Evolutionary conservation across 2,797 vertebrate species (phyloP).

Genomic region (Microctenopoma lineatum): DNA sequence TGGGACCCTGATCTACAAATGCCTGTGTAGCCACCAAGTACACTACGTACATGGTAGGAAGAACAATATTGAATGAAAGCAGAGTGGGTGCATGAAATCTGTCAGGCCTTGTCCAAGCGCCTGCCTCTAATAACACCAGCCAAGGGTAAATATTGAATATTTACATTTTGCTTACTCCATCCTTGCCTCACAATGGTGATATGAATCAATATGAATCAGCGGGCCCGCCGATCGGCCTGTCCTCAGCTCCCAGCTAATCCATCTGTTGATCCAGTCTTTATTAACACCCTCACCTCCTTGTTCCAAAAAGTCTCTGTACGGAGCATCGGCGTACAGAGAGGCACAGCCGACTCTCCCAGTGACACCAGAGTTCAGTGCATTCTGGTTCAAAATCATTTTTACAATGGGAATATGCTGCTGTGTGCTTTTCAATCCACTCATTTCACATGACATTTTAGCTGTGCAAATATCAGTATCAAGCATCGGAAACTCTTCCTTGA

Average conservation of each 20-base stretch:
- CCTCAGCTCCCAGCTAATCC: conserved; percentile 69
- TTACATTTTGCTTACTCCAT: conserved; percentile 84
- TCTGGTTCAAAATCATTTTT: conserved; percentile 22
- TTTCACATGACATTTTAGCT: conserved; percentile 69
- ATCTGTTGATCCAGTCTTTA: conserved; percentile 79
- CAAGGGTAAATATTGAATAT: conserved; percentile 88
- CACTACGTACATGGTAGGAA: conserved; percentile 62
- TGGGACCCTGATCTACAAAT: conserved; percentile 70
- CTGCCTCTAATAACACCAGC: conserved; percentile 83
- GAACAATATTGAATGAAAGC: conserved; percentile 74
- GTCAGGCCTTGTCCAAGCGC: conserved; percentile 70
- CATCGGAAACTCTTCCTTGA: conserved; percentile 45
- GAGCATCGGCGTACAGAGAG: conserved; percentile 17
- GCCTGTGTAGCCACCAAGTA: conserved; percentile 59
- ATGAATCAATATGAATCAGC: conserved; percentile 82
- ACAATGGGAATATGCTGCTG: conserved; percentile 19
- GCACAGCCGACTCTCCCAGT: neutral
- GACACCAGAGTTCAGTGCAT: conserved; percentile 7
- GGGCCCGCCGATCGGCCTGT: conserved; percentile 47
- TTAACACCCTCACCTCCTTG: conserved; percentile 74
- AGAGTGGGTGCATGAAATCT: conserved; percentile 63
- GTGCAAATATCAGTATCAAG: conserved; percentile 63
- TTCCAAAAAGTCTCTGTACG: conserved; percentile 58
- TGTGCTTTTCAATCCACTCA: conserved; percentile 49
- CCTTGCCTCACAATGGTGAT: conserved; percentile 71